Conservation (phyloP, 2,888 invertebrate genomes). For the Pandemis corylana region DNA sequence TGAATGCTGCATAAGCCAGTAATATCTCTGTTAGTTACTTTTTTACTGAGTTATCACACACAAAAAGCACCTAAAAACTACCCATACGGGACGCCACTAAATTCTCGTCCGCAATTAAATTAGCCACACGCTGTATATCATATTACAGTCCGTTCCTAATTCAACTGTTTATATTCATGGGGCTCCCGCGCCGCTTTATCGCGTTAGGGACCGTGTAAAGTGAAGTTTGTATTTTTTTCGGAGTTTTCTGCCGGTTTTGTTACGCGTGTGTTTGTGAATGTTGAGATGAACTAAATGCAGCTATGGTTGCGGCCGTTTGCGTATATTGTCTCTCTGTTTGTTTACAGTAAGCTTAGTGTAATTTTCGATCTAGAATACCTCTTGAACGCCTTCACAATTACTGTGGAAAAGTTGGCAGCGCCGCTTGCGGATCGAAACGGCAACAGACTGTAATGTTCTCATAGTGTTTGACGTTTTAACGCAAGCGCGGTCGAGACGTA, state of each 20-base stretch:
- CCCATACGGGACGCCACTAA: constrained; percentile 55
- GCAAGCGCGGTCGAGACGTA: no score
- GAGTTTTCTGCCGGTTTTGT: not conserved
- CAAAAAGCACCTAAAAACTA: constrained; percentile 50
- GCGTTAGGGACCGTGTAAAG: constrained; percentile 62
- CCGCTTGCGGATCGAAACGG: no score
- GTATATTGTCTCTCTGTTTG: no score
- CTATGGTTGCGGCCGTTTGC: no score
- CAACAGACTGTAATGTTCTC: no score
- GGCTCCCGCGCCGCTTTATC: constrained; percentile 71
- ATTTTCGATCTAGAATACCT: no score
- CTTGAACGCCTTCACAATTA: no score
- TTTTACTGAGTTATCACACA: not conserved
- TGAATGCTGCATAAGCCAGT: not conserved
- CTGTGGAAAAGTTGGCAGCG: no score
- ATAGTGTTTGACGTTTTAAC: no score
- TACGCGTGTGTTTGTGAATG: not conserved
- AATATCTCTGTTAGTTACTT: not conserved
- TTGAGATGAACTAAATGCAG: not conserved
- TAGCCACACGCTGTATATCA: constrained; percentile 75
- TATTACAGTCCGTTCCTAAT: constrained; percentile 69
- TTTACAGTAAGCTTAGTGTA: no score
- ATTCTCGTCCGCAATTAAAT: constrained; percentile 74
- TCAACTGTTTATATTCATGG: constrained; percentile 82
- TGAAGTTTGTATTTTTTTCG: not conserved